Evolutionary conservation across 2,113 vertebrate genomes (phyloP).

Genomic region (Todiramphus chloris): DNA sequence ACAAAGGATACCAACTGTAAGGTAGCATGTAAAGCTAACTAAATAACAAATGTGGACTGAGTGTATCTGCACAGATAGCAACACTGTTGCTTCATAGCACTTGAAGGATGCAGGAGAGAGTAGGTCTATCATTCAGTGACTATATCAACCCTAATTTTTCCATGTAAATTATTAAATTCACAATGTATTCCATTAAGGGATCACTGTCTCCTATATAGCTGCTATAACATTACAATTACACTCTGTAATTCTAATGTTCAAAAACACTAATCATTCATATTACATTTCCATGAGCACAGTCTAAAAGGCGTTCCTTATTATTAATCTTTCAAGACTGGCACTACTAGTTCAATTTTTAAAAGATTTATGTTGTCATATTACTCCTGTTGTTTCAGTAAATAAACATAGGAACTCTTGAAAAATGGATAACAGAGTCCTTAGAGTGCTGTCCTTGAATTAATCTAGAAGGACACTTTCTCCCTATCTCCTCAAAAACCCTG

Average conservation of each 20-base stretch:
- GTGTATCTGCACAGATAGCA: neutral
- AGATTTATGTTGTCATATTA: constrained; percentile 61
- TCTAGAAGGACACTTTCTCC: constrained; percentile 30
- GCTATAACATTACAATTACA: constrained; percentile 47
- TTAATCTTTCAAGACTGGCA: constrained; percentile 68
- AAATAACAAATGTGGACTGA: neutral
- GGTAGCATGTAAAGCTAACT: neutral
- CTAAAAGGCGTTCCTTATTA: constrained; percentile 63
- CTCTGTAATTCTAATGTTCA: constrained; percentile 62
- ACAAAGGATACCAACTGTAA: neutral
- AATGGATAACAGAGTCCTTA: constrained; percentile 37
- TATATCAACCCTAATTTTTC: neutral
- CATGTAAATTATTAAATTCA: constrained; percentile 52
- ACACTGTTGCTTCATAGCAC: neutral
- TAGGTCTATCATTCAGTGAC: neutral
- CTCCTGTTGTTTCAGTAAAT: constrained; percentile 63
- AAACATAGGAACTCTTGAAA: constrained; percentile 50
- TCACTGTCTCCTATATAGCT: constrained; percentile 16
- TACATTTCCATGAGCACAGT: constrained; percentile 59
- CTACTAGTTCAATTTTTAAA: constrained; percentile 69
- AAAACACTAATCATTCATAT: constrained; percentile 61
- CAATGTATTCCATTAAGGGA: constrained; percentile 25
- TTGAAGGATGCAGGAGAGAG: neutral
- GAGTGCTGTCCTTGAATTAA: constrained; percentile 56
- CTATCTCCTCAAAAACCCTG: neutral